These are phyloP conservation scores for Bimastos eiseni DNA, from an alignment of 2,888 invertebrate genomes.

Conservation along the genomic window DNA sequence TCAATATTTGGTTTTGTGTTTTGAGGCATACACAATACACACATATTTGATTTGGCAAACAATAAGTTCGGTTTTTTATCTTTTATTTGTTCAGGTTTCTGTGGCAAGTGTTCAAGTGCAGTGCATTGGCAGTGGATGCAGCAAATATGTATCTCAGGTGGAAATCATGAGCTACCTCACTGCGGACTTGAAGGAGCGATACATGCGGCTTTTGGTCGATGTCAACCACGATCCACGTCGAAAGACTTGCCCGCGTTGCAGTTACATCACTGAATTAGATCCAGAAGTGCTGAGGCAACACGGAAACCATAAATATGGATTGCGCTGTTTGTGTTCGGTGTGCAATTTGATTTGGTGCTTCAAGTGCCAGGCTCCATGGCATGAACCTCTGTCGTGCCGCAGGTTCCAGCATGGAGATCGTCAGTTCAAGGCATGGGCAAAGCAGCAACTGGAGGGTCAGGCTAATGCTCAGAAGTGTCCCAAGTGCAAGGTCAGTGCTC, in stretches of 20 bases:
- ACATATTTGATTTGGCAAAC: neutral
- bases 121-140: conserved; percentile 45
- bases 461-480: conserved; percentile 64
- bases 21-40: neutral
- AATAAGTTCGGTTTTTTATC: neutral
- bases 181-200: conserved; percentile 53
- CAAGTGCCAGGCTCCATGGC: conserved; percentile 62
- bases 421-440: conserved; percentile 62
- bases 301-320: conserved; percentile 43
- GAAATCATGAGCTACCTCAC: conserved; percentile 57
- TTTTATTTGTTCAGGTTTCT: neutral
- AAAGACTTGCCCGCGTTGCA: conserved; percentile 63
- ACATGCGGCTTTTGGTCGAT: conserved; percentile 55
- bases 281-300: neutral
- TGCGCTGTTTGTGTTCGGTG: conserved; percentile 50
- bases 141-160: conserved; percentile 54
- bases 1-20: neutral
- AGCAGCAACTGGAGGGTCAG: conserved; percentile 57
- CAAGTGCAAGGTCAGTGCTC: conserved; percentile 60
- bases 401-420: conserved; percentile 59
- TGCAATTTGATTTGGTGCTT: conserved; percentile 63
- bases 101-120: neutral
- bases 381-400: conserved; percentile 58
- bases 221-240: conserved; percentile 58
- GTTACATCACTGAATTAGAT: conserved; percentile 48